Evolutionary conservation across 2,888 invertebrate species (phyloP), one percentile per base, ranked within the genome.

Genomic region (Hecatera dysodea): DNA sequence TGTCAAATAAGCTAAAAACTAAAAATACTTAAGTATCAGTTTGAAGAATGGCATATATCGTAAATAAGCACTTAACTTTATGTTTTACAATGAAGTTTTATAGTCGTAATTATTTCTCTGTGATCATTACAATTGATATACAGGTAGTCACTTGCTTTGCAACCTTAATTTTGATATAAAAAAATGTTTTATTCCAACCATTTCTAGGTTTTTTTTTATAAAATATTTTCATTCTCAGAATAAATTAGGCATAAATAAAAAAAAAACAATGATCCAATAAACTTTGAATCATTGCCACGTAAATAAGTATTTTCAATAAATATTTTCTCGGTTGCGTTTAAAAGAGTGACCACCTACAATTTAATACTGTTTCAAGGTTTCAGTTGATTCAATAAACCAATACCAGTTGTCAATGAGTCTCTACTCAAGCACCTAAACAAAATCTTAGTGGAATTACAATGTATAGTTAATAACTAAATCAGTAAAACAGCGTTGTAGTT

Each of bases 1-100:
- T 27, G 22, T 67, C 29, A 68, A 60, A 68, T 56, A 53, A 67
- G 17, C 67, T 63, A 46, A 39, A 33, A 53, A 27, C n/a, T 42
- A 72, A 39, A 29, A 57, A 52, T 11, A 46, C 48, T 29, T 36
- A 67, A 19, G 36, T 44, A 55, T 39, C 17, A 36, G 8, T 55
- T 22, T 27, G 1, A 33, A 67, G 19, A 57, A 48, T 33, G 29
- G 6, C 7, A n/a, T 29, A 78, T 11, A 22, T 42, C 12, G 19
- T 52, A 56, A 48, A 39, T 39, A 36, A 44, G 27, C 24, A 27
- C 39, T 36, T 24, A 59, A 33, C 42, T 44, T 22, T 19, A 33
- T 33, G 22, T 24, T 48, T 46, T 24, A 73, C 39, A 0, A 22
- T 29, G 22, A 2, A 29, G 9, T 24, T 24, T 39, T 46, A 27